Percentiles rank a stretch among this genome's conserved stretches.
Conservation (phyloP, 2,797 vertebrate genomes). For the Allenopithecus nigroviridis region DNA sequence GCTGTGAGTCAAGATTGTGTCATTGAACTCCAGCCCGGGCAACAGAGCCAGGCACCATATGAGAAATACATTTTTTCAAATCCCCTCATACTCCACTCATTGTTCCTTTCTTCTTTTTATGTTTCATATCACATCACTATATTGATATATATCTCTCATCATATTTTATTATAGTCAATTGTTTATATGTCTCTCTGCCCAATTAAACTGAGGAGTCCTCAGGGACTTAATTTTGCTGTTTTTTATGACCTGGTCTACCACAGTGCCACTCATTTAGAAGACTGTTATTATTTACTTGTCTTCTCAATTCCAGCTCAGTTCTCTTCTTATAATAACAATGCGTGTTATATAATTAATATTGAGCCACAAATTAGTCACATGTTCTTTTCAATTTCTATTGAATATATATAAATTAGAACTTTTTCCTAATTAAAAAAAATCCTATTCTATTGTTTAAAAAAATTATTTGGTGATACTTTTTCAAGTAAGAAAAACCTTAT, state of each 20-base stretch:
- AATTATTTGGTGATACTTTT: neutral
- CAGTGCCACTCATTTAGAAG: neutral
- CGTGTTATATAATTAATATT: neutral
- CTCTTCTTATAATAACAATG: neutral
- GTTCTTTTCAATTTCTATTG: neutral
- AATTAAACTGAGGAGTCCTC: neutral
- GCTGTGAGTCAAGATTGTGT: too few species aligned
- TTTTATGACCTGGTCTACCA: neutral
- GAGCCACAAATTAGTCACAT: neutral
- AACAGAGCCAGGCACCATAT: neutral
- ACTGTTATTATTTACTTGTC: neutral
- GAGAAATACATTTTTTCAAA: neutral
- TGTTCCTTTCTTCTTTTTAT: neutral
- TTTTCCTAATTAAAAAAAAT: neutral
- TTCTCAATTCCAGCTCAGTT: neutral
- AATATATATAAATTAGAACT: neutral
- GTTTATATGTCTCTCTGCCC: neutral
- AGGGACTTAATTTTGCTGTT: neutral
- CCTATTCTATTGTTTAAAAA: neutral
- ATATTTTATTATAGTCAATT: neutral
- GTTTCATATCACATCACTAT: neutral
- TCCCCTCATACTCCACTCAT: neutral
- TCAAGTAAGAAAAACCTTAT: neutral
- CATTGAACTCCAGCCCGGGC: rapidly evolving
- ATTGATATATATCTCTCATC: neutral